Evolutionary conservation across 1,140 invertebrate genomes (phyloP), one percentile per base, ranked within the genome.

Genomic region (Laupala kohalensis): DNA sequence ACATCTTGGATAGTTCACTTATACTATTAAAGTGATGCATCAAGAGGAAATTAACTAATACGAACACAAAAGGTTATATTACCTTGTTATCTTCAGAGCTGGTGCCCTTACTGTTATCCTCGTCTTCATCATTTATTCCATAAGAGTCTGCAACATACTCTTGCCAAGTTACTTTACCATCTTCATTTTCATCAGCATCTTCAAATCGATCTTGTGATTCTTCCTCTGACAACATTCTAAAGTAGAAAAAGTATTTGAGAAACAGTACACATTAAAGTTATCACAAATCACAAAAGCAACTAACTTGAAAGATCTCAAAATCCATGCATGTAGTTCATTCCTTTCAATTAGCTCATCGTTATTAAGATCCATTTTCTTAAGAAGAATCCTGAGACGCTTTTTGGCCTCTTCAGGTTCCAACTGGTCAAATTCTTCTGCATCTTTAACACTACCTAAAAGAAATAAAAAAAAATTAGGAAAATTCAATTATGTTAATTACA

Each of bases 361-460:
- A 80, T 94, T 87, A 24, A 88, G 79, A 83, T 99, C 96, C 93
- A 98, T 98, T 81, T 93, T 92, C 4, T 83, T 84, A n/a, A 96
- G 84, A 25, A 99, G 82, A 69, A 91, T 85, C 37, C 80, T 81
- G 1, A 99, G 84, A 72, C 95, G 83, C 77, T 84, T 84, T 78
- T 93, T 95, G 0, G 96, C 89, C 83, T 98, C 96, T 77, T 93
- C 90, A 5, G 92, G 89, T 27, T 89, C 84, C 23, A 99, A 82
- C 75, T 91, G 88, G 78, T 97, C 93, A 83, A 91, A 98, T 81
- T 98, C 94, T 81, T 97, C 92, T 0, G 94, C 95, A 79, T 92
- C 89, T 79, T 95, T 93, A 69, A 90, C 86, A 77, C 94, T 97
- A 24, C 96, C 95, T 92, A 81, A 71, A 74, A 83, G 79, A 75